These are phyloP conservation scores for Pentalonia nigronervosa DNA, from an alignment of 1,140 invertebrate genomes.

Conservation along the genomic window DNA sequence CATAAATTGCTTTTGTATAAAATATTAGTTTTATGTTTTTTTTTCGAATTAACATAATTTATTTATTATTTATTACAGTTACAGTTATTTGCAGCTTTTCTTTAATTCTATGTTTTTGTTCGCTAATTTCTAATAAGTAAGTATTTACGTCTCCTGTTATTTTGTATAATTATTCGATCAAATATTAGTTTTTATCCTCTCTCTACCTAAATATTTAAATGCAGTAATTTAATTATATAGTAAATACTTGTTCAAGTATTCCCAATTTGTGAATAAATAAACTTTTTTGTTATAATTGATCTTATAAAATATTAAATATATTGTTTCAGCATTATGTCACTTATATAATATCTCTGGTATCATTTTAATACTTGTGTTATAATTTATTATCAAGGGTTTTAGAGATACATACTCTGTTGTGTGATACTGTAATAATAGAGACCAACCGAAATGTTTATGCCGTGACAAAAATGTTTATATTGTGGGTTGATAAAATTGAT, in stretches of 20 bases:
- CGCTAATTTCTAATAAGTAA: neutral
- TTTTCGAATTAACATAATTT: neutral
- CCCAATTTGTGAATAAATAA: neutral
- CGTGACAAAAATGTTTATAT: neutral
- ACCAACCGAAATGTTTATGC: neutral
- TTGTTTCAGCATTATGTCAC: neutral
- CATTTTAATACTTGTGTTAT: neutral
- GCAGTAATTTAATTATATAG: too few species aligned
- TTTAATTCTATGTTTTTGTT: neutral
- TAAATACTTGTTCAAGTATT: neutral
- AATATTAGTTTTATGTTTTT: neutral
- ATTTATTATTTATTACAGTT: neutral
- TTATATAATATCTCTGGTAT: neutral
- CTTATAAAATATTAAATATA: neutral
- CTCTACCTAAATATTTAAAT: neutral
- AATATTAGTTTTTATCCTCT: neutral
- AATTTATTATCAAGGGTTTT: neutral
- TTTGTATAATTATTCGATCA: neutral
- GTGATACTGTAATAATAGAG: neutral
- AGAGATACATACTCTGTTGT: neutral
- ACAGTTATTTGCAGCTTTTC: neutral
- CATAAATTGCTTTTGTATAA: neutral
- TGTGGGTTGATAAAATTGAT: neutral
- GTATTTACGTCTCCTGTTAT: neutral
- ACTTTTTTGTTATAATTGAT: neutral